These are phyloP conservation scores for Sarcophaga caerulescens DNA, from an alignment of 2,888 invertebrate species.

Conservation along the genomic window DNA sequence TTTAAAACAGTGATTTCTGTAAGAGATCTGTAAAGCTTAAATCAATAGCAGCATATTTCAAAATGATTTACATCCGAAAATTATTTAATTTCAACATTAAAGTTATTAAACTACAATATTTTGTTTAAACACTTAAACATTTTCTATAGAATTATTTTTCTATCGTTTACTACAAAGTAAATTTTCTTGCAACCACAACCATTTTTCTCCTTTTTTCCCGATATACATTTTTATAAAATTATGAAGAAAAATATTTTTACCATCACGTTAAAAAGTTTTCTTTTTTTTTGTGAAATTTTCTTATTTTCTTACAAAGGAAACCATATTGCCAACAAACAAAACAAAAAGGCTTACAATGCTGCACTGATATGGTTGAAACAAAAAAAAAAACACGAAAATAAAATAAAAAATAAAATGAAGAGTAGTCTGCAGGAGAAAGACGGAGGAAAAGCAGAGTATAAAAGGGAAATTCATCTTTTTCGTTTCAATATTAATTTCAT, in stretches of 20 bases:
- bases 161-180: neutral
- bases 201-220: neutral
- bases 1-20: too few relatives aligned
- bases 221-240: neutral
- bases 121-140: neutral
- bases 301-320: neutral
- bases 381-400: neutral
- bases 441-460: neutral
- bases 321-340: neutral
- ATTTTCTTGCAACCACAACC: neutral
- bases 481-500: constrained; percentile 75
- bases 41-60: too few relatives aligned
- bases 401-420: too few relatives aligned
- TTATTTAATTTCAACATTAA: too few relatives aligned
- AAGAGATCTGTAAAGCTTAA: too few relatives aligned
- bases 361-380: neutral
- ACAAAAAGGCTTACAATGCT: neutral
- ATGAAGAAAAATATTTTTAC: neutral
- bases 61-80: too few relatives aligned
- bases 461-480: constrained; percentile 72
- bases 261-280: neutral
- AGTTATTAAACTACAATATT: too few relatives aligned
- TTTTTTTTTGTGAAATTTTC: too few relatives aligned
- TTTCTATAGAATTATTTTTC: neutral
- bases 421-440: neutral